phyloP scores from a whole-genome alignment of 2,888 invertebrate genomes.

The Drosophila prolongata region DNA sequence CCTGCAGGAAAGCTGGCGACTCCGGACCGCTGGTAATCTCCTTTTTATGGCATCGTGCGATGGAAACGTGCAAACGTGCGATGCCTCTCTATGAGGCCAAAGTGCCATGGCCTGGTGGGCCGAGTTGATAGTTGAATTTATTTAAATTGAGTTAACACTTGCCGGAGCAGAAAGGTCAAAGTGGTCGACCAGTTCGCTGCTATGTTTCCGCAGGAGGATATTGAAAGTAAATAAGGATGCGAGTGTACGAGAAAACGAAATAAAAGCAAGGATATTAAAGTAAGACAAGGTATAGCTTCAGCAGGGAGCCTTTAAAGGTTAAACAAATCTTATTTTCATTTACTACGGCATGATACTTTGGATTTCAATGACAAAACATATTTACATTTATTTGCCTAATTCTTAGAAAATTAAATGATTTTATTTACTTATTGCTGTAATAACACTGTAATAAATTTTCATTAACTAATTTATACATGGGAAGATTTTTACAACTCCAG shows the following conservation, averaged over 20 bases:
- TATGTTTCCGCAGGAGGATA: conserved; percentile 2
- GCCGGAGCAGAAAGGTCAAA: conserved; percentile 29
- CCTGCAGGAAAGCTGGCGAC: conserved; percentile 28
- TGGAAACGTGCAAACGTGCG: conserved; percentile 67
- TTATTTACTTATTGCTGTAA: no score
- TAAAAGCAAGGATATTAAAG: background rate
- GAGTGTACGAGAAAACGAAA: background rate
- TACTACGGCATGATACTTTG: no score
- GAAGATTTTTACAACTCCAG: no score
- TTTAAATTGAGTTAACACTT: conserved; percentile 62
- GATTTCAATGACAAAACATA: no score
- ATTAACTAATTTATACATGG: no score
- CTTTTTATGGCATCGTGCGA: conserved; percentile 67
- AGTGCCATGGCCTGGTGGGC: conserved; percentile 16
- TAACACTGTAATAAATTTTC: no score
- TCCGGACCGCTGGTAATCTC: conserved; percentile 58
- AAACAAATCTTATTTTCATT: no score
- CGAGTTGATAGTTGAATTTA: conserved; percentile 64
- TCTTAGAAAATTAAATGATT: no score
- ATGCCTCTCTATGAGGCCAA: conserved; percentile 57
- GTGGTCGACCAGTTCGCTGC: conserved; percentile 4
- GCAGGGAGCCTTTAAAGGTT: no score
- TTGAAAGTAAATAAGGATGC: background rate
- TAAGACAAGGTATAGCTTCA: background rate
- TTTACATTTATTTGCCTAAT: no score